These are phyloP conservation scores for Zapornia atra DNA, from an alignment of 2,113 vertebrate genomes.

Conservation along the genomic window DNA sequence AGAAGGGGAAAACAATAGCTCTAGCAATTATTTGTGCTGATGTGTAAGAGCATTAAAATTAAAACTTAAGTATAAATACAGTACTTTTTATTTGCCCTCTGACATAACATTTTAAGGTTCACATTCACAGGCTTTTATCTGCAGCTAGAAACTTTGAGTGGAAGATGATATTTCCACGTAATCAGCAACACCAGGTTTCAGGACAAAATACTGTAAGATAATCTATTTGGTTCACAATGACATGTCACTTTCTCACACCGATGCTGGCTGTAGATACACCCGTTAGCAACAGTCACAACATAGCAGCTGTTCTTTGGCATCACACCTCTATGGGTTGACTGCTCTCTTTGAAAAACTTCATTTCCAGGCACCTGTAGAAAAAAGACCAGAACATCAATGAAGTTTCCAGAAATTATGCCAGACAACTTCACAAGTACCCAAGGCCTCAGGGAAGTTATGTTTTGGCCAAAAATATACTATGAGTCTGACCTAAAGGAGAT, in stretches of 20 bases:
- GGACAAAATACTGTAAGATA: neutral
- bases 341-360: neutral
- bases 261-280: neutral
- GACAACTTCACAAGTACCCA: neutral
- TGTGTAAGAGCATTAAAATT: neutral
- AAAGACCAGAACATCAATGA: neutral
- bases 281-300: neutral
- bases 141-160: neutral
- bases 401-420: neutral
- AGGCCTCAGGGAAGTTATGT: neutral
- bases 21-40: neutral
- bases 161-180: neutral
- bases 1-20: neutral
- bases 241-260: neutral
- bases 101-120: neutral
- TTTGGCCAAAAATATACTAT: neutral
- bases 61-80: neutral
- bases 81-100: neutral
- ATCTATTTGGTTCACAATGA: neutral
- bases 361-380: neutral
- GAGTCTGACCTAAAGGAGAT: neutral
- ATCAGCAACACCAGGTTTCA: neutral
- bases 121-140: neutral
- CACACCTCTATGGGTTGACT: fast-evolving
- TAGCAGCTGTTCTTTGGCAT: neutral